Evolutionary conservation across 2,797 vertebrate species (phyloP), one percentile per base, ranked within the genome.

Genomic region (Pipistrellus pygmaeus): DNA sequence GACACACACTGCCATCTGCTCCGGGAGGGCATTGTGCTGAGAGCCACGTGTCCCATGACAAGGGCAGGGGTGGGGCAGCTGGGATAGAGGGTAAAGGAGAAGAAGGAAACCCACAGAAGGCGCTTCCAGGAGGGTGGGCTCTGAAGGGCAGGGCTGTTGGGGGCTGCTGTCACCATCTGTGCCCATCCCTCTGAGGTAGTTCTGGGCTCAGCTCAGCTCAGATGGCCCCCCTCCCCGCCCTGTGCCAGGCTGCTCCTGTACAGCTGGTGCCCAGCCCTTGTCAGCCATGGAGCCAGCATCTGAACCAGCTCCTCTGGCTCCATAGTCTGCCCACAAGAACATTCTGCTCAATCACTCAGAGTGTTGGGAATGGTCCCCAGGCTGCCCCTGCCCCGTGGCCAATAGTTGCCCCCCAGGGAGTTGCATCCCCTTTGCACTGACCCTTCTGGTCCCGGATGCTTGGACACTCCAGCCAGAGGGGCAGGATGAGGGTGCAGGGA

Each of bases 1-100:
- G n/a, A n/a, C n/a, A n/a, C n/a, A n/a, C 5, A 88, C 97, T 76
- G 51, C 97, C 97, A 98, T 98, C 98, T 98, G 98, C 93, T 97
- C 89, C 30, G 55, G 38, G 94, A 85, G 91, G 82, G 64, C 89
- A 91, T 86, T 91, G 86, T 96, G 55, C 75, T 75, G 57, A 96
- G 88, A 96, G 94, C 95, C 92, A 64, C 13, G 3, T 82, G 97
- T 93, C 55, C 57, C 90, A n/a, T 44, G 13, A 64, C 78, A 96
- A 0, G 78, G 94, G 81, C 75, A 84, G 69, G n/a, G 64, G n/a
- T 15, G 44, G 76, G 77, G 80, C 64, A n/a, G 53, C 90, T 17
- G 91, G 80, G 76, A 12, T 57, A 90, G 93, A 87, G 62, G 88
- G 76, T 93, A 84, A 35, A 14, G 91, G 91, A 32, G 93, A 86